These are phyloP conservation scores for Sigmodon hispidus DNA, from an alignment of 2,113 vertebrate genomes.

Conservation along the genomic window DNA sequence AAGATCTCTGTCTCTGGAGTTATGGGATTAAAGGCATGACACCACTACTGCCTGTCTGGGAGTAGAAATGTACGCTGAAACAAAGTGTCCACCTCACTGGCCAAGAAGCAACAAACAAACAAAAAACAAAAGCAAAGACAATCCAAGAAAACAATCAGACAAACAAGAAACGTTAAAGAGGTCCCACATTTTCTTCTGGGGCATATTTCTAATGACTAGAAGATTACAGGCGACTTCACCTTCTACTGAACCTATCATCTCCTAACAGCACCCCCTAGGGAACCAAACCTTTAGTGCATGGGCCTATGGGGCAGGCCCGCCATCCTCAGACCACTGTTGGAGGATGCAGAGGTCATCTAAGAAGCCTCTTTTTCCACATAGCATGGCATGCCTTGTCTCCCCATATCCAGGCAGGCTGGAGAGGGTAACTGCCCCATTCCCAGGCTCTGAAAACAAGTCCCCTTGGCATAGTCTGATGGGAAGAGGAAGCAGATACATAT, in stretches of 20 bases:
- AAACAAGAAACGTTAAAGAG: background rate
- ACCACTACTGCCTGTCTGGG: too few species aligned
- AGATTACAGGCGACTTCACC: background rate
- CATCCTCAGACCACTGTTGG: background rate
- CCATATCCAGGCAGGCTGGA: background rate
- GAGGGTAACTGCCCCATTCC: conserved; percentile 48
- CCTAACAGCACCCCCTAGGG: background rate
- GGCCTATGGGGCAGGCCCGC: background rate
- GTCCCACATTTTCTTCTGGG: background rate
- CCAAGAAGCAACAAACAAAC: background rate
- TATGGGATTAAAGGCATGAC: too few species aligned
- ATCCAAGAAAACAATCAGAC: background rate
- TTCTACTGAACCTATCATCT: background rate
- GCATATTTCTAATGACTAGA: too few species aligned
- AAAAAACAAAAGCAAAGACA: background rate
- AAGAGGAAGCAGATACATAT: conserved; percentile 89
- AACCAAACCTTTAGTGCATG: background rate
- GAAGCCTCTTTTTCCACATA: background rate
- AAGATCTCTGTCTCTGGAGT: too few species aligned
- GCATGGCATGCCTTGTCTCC: background rate
- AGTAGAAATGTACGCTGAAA: background rate
- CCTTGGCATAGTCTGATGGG: conserved; percentile 79
- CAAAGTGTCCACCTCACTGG: background rate
- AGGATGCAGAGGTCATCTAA: fast-evolving
- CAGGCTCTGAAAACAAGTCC: conserved; percentile 73